Evolutionary conservation across 2,888 invertebrate genomes (phyloP).

Genomic region (Cerceris rybyensis): DNA sequence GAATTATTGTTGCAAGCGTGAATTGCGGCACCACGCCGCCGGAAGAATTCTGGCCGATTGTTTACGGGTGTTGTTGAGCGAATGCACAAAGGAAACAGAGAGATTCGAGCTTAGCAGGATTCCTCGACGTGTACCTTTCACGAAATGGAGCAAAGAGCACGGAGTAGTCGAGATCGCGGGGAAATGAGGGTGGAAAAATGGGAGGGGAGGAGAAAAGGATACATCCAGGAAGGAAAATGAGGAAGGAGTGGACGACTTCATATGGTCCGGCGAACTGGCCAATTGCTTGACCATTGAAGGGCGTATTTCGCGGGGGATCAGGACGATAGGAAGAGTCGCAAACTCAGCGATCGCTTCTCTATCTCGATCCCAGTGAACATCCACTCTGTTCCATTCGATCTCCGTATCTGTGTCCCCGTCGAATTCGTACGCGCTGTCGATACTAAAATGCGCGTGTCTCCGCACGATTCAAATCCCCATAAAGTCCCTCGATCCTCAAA

Average conservation of each 20-base stretch:
- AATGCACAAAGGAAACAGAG: neutral
- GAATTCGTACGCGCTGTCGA: neutral
- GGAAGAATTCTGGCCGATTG: neutral
- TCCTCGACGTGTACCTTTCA: slow-evolving; percentile 36
- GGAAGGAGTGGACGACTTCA: slow-evolving; percentile 69
- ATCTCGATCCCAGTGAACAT: slow-evolving; percentile 69
- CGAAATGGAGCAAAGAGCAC: slow-evolving; percentile 60
- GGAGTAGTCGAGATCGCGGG: slow-evolving; percentile 45
- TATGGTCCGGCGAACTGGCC: slow-evolving; percentile 78
- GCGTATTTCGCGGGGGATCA: slow-evolving; percentile 73
- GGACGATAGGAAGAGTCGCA: slow-evolving; percentile 71
- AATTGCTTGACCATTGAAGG: slow-evolving; percentile 78
- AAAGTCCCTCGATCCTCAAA: slow-evolving; percentile 26
- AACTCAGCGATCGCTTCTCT: slow-evolving; percentile 70
- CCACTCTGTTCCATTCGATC: slow-evolving; percentile 62
- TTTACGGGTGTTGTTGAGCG: neutral
- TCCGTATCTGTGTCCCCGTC: slow-evolving; percentile 23
- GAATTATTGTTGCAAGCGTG: too few relatives aligned
- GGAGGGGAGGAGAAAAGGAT: slow-evolving; percentile 31
- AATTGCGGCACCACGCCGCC: neutral
- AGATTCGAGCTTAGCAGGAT: slow-evolving; percentile 8
- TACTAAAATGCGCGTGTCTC: slow-evolving; percentile 5
- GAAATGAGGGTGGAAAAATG: slow-evolving; percentile 24
- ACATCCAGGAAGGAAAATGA: slow-evolving; percentile 49
- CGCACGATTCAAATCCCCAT: slow-evolving; percentile 28